phyloP scores from a whole-genome alignment of 37 sponge, comb jelly and placozoan genomes.

The Petrosia ficiformis region DNA sequence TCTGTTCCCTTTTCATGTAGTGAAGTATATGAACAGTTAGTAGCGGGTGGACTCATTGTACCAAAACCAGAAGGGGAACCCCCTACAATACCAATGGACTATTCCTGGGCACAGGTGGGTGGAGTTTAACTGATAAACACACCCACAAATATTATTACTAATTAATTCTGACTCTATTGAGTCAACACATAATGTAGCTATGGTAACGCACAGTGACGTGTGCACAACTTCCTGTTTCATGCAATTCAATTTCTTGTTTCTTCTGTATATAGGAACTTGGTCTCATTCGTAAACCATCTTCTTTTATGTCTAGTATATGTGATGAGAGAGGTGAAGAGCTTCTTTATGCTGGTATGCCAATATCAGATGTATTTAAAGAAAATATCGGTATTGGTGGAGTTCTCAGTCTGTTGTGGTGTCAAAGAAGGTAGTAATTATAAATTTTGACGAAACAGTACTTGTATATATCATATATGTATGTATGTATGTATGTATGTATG shows the following conservation, averaged over 20 bases:
- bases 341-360: constrained; percentile 96
- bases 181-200: no score
- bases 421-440: constrained; percentile 63
- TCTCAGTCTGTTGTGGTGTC: constrained; percentile 94
- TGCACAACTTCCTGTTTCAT: no score
- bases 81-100: constrained; percentile 96
- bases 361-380: constrained; percentile 94
- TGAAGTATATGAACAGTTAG: constrained; percentile 87
- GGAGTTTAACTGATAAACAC: neutral
- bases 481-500: no score
- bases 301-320: constrained; percentile 92
- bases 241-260: no score
- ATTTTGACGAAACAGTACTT: no score
- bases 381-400: constrained; percentile 96
- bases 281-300: constrained; percentile 87
- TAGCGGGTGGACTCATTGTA: constrained; percentile 60
- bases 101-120: constrained; percentile 85
- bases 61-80: constrained; percentile 87
- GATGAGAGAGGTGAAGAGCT: constrained; percentile 98
- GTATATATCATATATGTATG: no score
- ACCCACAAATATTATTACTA: constrained; percentile 12
- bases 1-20: constrained; percentile 11
- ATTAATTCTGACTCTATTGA: neutral
- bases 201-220: no score
- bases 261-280: constrained; percentile 69